phyloP scores from a whole-genome alignment of 2,797 vertebrate genomes.

The Loriculus beryllinus region DNA sequence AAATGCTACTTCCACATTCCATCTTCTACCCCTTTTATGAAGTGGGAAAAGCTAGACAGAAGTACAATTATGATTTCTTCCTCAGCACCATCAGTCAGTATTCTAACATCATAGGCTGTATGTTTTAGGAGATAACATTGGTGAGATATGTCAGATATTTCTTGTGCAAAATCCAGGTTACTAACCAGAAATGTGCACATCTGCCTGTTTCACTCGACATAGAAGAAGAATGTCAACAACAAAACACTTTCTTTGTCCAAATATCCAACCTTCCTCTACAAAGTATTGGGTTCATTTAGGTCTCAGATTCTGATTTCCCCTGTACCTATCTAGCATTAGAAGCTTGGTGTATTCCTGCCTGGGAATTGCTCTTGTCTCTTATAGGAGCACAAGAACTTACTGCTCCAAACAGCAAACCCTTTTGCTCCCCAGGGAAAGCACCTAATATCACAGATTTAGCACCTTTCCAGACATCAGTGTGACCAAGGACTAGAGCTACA shows the following conservation, averaged over 20 bases:
- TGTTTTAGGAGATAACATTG: neutral
- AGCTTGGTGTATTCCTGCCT: neutral
- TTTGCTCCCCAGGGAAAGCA: neutral
- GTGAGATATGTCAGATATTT: neutral
- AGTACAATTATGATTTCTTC: neutral
- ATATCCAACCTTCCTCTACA: neutral
- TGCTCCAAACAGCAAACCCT: neutral
- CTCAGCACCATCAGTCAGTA: neutral
- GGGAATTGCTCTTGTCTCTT: neutral
- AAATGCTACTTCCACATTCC: neutral
- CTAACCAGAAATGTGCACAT: neutral
- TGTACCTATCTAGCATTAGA: neutral
- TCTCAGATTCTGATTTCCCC: neutral
- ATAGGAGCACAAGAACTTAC: accelerated
- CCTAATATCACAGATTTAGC: neutral
- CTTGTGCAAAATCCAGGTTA: neutral
- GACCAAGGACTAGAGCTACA: neutral
- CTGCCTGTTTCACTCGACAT: neutral
- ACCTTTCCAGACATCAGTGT: neutral
- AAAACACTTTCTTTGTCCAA: neutral
- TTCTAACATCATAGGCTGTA: neutral
- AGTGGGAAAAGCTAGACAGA: neutral
- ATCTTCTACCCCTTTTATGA: neutral
- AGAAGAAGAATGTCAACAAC: neutral
- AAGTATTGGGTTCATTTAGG: neutral